A percentile compares a stretch with the other conserved stretches of the same genome.
Evolutionary conservation across 1,140 invertebrate species (phyloP).

Genomic region (Drosophila trapezifrons): DNA sequence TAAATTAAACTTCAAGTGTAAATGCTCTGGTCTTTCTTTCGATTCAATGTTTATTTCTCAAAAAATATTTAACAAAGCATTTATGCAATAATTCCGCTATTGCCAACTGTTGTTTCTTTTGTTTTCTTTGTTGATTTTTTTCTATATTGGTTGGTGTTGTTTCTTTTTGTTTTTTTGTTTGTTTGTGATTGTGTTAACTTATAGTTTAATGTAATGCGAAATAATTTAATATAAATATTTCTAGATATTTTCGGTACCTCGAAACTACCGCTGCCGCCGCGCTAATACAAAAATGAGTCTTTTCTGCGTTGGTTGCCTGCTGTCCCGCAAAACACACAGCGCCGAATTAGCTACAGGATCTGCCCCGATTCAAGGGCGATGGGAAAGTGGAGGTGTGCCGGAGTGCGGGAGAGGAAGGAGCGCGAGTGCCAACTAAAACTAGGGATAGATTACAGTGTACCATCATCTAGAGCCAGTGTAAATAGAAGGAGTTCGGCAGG

Average conservation of each 20-base stretch:
- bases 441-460: slow-evolving; percentile 37
- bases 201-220: slow-evolving; percentile 37
- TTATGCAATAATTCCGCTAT: slow-evolving; percentile 44
- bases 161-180: slow-evolving; percentile 18
- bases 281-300: slow-evolving; percentile 53
- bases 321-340: slow-evolving; percentile 14
- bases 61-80: slow-evolving; percentile 56
- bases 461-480: slow-evolving; percentile 35
- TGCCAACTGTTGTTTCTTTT: slow-evolving; percentile 33
- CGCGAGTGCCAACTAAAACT: slow-evolving; percentile 45
- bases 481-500: slow-evolving; percentile 12
- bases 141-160: slow-evolving; percentile 31
- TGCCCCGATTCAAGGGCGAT: background rate
- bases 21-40: background rate
- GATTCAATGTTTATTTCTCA: slow-evolving; percentile 48
- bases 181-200: slow-evolving; percentile 36
- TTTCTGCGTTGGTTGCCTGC: slow-evolving; percentile 29
- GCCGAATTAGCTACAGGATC: slow-evolving; percentile 43
- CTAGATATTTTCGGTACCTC: slow-evolving; percentile 34
- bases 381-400: slow-evolving; percentile 8
- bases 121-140: slow-evolving; percentile 24
- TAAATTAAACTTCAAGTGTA: too few species aligned
- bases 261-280: slow-evolving; percentile 1
- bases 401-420: slow-evolving; percentile 5
- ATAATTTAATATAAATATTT: slow-evolving; percentile 59